Base-by-base conservation (phyloP, 2,888 invertebrate species). In the Chymomyza amoena region DNA sequence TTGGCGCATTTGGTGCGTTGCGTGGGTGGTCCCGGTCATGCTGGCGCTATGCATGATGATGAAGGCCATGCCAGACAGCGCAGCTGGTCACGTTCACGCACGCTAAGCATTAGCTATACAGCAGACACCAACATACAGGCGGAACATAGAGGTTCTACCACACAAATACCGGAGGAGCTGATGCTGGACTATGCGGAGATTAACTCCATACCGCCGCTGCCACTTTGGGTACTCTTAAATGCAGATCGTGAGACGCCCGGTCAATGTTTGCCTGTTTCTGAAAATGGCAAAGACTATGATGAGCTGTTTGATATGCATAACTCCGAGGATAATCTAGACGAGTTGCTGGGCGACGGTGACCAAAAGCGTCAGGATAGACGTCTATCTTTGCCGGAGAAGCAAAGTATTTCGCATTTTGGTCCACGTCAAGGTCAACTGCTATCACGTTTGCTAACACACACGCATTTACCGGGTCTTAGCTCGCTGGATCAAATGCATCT, bases 401-500 rank as follows among this genome's bases (percentile, higher is more conserved):
- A 95, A 79, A 94, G 94, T 5, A 93, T 97, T 64, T 96, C 96
- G 0, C 96, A 97, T 90, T 97, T 97, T 90, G 97, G 97, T 0
- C 96, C 96, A 0, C 93, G 96, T 76, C 97, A 97, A 92, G 96
- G 96, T 50, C 94, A 97, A 70, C 93, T 97, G 13, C 92, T 99
- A 10, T 98, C 98, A 0, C 95, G 97, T 3, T 93, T 99, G 9
- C 93, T 99, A 52, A 99, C 99, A 0, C 99, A 99, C 91, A 97
- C 97, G 0, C 98, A 98, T 91, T 92, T 98, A 45, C 99, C 99
- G 0, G 99, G 99, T 0, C 92, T 99, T 52, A 98, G 97, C 4
- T 98, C 98, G 79, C 93, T 99, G 66, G 99, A 99, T 92, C 99
- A 99, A 92, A 99, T 99, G 99, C 99, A 99, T 92, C 93, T 99